Evolutionary conservation across 2,888 invertebrate genomes (phyloP).

Genomic region (Peribatodes rhomboidaria): DNA sequence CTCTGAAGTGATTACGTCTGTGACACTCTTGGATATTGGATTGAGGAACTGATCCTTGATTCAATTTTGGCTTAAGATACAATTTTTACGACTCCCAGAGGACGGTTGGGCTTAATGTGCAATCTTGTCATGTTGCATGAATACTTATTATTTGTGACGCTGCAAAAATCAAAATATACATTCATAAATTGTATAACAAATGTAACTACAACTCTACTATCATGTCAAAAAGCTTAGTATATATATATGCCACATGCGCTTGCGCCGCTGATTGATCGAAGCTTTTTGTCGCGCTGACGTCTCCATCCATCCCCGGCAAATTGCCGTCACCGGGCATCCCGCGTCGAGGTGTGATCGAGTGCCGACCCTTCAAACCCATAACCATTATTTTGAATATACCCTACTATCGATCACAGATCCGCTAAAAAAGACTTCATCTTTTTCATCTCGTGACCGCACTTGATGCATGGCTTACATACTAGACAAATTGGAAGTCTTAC

Average conservation of each 20-base stretch:
- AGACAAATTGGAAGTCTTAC: slow-evolving; percentile 38
- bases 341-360: slow-evolving; percentile 76
- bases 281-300: slow-evolving; percentile 84
- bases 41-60: slow-evolving; percentile 48
- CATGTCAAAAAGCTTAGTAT: slow-evolving; percentile 45
- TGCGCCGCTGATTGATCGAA: slow-evolving; percentile 81
- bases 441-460: slow-evolving; percentile 46
- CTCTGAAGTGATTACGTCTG: slow-evolving; percentile 64
- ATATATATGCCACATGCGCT: slow-evolving; percentile 73
- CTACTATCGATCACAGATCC: slow-evolving; percentile 76
- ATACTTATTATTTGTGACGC: too few species aligned
- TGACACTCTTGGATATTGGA: slow-evolving; percentile 59
- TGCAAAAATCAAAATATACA: too few species aligned
- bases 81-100: slow-evolving; percentile 26
- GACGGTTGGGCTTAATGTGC: slow-evolving; percentile 2
- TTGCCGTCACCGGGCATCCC: slow-evolving; percentile 71
- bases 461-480: slow-evolving; percentile 55
- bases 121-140: too few species aligned
- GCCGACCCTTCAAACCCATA: slow-evolving; percentile 57
- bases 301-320: slow-evolving; percentile 83
- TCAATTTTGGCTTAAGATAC: slow-evolving; percentile 32
- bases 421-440: slow-evolving; percentile 64
- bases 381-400: slow-evolving; percentile 79
- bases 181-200: too few species aligned
- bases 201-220: neutral